phyloP scores from a whole-genome alignment of 2,888 invertebrate genomes.

The Endotricha flammealis region DNA sequence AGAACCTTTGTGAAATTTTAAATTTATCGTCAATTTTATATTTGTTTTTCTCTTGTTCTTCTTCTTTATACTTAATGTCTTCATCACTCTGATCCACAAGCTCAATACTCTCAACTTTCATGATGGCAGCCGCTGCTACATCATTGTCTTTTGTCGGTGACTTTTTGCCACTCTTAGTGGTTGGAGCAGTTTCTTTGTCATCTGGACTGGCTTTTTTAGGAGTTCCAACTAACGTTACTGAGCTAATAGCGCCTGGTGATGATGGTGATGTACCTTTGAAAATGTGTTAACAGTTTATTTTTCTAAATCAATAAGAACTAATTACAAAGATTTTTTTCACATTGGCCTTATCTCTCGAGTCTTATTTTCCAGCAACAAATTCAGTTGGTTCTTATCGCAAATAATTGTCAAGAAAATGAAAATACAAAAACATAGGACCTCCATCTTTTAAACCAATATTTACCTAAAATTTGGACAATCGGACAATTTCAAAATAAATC shows the following conservation, averaged over 20 bases:
- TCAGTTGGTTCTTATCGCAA: too few relatives aligned
- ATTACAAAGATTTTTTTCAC: too few relatives aligned
- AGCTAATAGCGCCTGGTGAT: constrained; percentile 86
- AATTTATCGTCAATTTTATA: constrained; percentile 62
- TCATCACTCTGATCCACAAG: constrained; percentile 68
- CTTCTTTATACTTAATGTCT: constrained; percentile 65
- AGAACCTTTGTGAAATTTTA: constrained; percentile 66
- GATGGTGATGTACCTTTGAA: constrained; percentile 73
- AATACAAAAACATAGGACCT: too few relatives aligned
- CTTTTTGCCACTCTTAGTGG: constrained; percentile 33
- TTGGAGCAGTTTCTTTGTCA: constrained; percentile 20
- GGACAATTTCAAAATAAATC: too few relatives aligned
- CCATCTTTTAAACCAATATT: too few relatives aligned
- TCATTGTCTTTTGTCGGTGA: constrained; percentile 56
- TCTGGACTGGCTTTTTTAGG: constrained; percentile 60
- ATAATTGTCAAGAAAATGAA: too few relatives aligned
- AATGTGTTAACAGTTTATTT: too few relatives aligned
- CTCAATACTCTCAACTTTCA: constrained; percentile 68
- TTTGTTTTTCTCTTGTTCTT: constrained; percentile 59
- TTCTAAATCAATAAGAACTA: too few relatives aligned
- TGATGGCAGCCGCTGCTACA: constrained; percentile 42
- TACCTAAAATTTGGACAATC: too few relatives aligned
- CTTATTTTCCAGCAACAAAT: too few relatives aligned
- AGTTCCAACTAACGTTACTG: constrained; percentile 84
- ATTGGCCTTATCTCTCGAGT: too few relatives aligned